Evolutionary conservation across 2,888 invertebrate genomes (phyloP).

Genomic region (Drosophila nr. fundita): DNA sequence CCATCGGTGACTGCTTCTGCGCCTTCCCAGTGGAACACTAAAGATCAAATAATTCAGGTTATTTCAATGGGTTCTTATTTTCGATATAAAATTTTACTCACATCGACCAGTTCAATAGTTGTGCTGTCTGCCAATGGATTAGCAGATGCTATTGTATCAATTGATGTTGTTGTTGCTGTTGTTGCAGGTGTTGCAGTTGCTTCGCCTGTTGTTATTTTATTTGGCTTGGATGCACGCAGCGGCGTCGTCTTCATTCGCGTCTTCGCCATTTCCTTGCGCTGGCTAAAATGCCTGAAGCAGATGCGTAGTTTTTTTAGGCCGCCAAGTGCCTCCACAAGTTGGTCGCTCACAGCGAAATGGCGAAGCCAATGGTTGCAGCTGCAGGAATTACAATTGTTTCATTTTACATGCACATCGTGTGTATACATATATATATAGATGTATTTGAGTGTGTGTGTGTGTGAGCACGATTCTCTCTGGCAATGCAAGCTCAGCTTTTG

Average conservation of each 20-base stretch:
- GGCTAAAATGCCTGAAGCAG: slow-evolving; percentile 75
- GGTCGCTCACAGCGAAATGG: slow-evolving; percentile 71
- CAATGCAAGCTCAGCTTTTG: slow-evolving; percentile 56
- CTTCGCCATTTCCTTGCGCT: slow-evolving; percentile 79
- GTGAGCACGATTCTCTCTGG: slow-evolving; percentile 34
- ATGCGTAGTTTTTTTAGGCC: slow-evolving; percentile 77
- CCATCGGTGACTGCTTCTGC: slow-evolving; percentile 17
- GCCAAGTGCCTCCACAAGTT: slow-evolving; percentile 66
- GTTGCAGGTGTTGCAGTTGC: not conserved
- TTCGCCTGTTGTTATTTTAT: slow-evolving; percentile 25
- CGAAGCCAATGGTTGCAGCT: slow-evolving; percentile 81
- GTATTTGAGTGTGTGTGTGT: not conserved
- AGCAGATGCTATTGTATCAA: slow-evolving; percentile 16
- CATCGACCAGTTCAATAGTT: slow-evolving; percentile 62
- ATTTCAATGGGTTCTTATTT: not conserved
- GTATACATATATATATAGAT: not conserved
- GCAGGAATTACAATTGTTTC: slow-evolving; percentile 56
- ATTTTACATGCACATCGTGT: slow-evolving; percentile 11
- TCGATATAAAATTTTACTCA: slow-evolving; percentile 35
- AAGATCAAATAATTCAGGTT: not conserved
- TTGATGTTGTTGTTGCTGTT: slow-evolving; percentile 2
- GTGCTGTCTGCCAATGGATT: slow-evolving; percentile 62
- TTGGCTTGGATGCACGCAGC: slow-evolving; percentile 75
- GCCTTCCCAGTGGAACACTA: slow-evolving; percentile 38
- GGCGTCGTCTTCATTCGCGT: slow-evolving; percentile 83